Evolutionary conservation across 2,797 vertebrate genomes (phyloP), one percentile per base, ranked within the genome.

Genomic region (Capromys pilorides): DNA sequence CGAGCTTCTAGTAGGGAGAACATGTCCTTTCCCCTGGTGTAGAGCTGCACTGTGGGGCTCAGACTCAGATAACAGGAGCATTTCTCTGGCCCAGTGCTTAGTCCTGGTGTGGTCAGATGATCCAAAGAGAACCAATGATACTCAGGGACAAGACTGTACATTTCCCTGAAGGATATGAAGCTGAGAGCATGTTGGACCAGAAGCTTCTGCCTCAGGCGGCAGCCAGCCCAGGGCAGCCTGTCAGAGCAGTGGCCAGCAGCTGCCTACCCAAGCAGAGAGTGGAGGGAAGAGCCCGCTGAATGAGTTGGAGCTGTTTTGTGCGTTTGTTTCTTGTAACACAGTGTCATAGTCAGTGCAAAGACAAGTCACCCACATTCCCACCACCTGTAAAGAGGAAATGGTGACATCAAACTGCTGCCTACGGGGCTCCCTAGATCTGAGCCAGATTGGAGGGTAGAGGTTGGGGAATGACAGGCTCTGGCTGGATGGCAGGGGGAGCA

Each of bases 301-400:
- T 41, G 36, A 22, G 21, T 78, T 39, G n/a, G n/a, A 73, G n/a
- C 12, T 78, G 10, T 36, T 91, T 83, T 82, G 61, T 59, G 57
- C 90, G 75, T 64, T 66, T 85, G 71, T 85, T 95, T 39, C n/a
- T n/a, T 81, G 33, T 14, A 83, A 24, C 75, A 91, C n/a, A 49
- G 14, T 57, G 77, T 91, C 89, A 86, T 36, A 41, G 83, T 28
- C 39, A 49, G 75, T 14, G 31, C 22, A 19, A 64, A 80, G 61
- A 24, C 6, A 54, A 67, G 45, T 57, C 28, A 49, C 16, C 82
- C 9, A 0, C 49, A 10, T 57, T 73, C 13, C 49, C 45, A 14
- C 61, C 80, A 0, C 36, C 21, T 62, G 9, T n/a, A 75, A 69
- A 78, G 75, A 82, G 12, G 19, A 16, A 19, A 14, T 81, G 39